A percentile compares a stretch with the other conserved stretches of the same genome.
Conservation (phyloP, 2,797 vertebrate genomes). For the Hybognathus amarus region DNA sequence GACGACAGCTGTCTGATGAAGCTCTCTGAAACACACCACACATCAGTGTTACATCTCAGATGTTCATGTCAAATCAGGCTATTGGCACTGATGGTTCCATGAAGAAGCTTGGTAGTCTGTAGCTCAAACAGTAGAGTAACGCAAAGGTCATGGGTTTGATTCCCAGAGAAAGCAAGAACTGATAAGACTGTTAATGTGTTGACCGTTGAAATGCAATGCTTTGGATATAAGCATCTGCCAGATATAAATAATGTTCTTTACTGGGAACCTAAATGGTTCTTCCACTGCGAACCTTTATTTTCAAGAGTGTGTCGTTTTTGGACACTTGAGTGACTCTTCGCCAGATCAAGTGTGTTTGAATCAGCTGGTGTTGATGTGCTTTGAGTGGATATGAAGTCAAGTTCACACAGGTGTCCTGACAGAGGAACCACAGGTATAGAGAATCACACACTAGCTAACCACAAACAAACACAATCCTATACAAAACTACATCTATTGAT, state of each 20-base stretch:
- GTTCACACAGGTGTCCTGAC: neutral
- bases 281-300: neutral
- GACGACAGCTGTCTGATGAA: slow-evolving; percentile 87
- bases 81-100: neutral
- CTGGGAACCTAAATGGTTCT: neutral
- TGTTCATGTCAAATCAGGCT: neutral
- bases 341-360: neutral
- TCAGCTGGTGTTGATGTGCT: neutral
- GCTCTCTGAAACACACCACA: slow-evolving; percentile 77
- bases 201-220: too few species aligned
- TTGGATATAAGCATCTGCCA: too few species aligned
- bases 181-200: too few species aligned
- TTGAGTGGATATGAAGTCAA: neutral
- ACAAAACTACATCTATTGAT: neutral
- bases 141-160: too few species aligned
- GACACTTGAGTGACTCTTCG: neutral
- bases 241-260: neutral
- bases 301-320: neutral
- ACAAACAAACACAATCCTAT: neutral
- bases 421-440: slow-evolving; percentile 1
- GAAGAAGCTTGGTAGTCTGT: too few species aligned
- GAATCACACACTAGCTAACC: neutral
- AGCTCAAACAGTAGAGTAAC: too few species aligned
- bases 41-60: neutral
- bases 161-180: too few species aligned